phyloP scores from a whole-genome alignment of 2,888 invertebrate species.

The Blomia tropicalis region DNA sequence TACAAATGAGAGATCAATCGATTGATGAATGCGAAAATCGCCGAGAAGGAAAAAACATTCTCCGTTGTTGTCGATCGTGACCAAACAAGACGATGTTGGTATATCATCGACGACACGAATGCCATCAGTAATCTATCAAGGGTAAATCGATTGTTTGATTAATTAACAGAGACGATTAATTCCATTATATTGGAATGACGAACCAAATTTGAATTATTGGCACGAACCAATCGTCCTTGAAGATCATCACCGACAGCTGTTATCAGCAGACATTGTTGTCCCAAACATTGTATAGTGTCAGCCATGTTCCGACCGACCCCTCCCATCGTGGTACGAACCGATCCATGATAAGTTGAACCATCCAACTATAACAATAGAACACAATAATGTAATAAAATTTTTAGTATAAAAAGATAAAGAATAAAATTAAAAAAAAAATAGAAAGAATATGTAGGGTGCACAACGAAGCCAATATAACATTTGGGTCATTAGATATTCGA shows the following conservation, averaged over 20 bases:
- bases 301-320: conserved; percentile 87
- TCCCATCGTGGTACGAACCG: conserved; percentile 51
- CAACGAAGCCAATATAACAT: not conserved
- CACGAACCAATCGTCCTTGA: conserved; percentile 33
- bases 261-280: conserved; percentile 48
- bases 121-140: conserved; percentile 1
- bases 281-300: conserved; percentile 61
- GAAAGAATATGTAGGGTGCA: not conserved
- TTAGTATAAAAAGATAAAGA: not conserved
- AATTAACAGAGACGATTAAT: too few relatives aligned
- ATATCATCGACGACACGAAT: not conserved
- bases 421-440: too few relatives aligned
- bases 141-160: not conserved
- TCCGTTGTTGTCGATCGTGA: conserved; percentile 54
- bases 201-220: not conserved
- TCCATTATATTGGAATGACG: too few relatives aligned
- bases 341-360: conserved; percentile 57
- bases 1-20: conserved; percentile 51
- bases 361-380: conserved; percentile 45
- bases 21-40: conserved; percentile 61
- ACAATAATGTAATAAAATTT: not conserved
- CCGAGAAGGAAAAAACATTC: conserved; percentile 65
- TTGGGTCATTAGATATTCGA: too few relatives aligned
- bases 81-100: conserved; percentile 56
- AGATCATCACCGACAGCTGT: conserved; percentile 59